Conservation (phyloP, 2,113 vertebrate genomes). For the Cephalopholis sonnerati region DNA sequence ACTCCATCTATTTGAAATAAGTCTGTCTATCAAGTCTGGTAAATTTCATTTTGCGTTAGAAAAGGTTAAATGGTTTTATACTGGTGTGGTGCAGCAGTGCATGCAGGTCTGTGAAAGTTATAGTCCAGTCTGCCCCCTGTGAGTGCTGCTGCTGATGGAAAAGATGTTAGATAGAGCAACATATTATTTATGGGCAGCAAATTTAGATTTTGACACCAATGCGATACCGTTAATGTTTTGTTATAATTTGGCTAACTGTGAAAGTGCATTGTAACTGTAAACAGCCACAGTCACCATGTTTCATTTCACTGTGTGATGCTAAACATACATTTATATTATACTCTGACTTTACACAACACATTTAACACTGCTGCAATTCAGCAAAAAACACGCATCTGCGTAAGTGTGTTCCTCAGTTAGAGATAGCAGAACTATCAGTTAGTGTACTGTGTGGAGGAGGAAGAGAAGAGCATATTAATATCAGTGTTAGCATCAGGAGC, state of each 20-base stretch:
- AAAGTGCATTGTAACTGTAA: not conserved
- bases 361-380: not conserved
- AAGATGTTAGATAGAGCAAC: too few species aligned
- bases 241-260: not conserved
- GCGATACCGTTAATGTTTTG: not conserved
- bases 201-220: too few species aligned
- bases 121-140: too few species aligned
- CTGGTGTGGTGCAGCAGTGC: too few species aligned
- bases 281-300: not conserved
- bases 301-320: not conserved
- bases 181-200: too few species aligned
- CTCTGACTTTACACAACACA: not conserved
- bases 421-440: not conserved
- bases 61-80: too few species aligned
- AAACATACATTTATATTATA: too few species aligned
- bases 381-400: not conserved
- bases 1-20: too few species aligned
- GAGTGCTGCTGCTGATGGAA: too few species aligned
- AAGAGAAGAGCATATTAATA: constrained; percentile 1
- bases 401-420: not conserved
- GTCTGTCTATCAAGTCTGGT: too few species aligned
- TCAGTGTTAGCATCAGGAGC: not conserved
- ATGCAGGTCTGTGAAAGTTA: too few species aligned
- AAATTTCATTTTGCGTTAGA: too few species aligned
- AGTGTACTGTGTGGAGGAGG: not conserved